Evolutionary conservation across 1,140 invertebrate species (phyloP).

Genomic region (Anoplophora glabripennis): DNA sequence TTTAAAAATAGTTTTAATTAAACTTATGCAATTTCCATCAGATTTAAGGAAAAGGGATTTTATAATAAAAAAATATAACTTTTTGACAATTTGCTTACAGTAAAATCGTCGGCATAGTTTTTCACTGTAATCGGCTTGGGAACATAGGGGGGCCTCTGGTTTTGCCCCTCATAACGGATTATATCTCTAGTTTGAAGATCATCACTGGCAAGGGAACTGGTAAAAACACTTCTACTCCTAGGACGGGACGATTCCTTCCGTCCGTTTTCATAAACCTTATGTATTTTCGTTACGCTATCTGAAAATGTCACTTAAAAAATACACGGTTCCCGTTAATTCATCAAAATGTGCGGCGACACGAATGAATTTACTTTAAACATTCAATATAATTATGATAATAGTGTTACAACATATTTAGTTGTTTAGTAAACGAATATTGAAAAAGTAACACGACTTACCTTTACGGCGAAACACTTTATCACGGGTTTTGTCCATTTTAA

Average conservation of each 20-base stretch:
- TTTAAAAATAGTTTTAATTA: too few relatives aligned
- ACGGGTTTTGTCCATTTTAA: slow-evolving; percentile 41
- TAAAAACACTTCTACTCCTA: slow-evolving; percentile 45
- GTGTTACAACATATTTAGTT: neutral
- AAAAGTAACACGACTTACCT: slow-evolving; percentile 38
- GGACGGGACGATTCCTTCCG: slow-evolving; percentile 38
- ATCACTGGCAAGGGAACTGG: slow-evolving; percentile 40
- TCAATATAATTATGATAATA: neutral
- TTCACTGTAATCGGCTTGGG: slow-evolving; percentile 43
- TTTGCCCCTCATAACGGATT: slow-evolving; percentile 39
- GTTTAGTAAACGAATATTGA: neutral
- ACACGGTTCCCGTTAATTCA: neutral
- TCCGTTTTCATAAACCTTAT: slow-evolving; percentile 34
- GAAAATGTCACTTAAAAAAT: slow-evolving; percentile 33
- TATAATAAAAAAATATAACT: neutral
- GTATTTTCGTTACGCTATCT: slow-evolving; percentile 43
- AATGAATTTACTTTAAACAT: neutral
- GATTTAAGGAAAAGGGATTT: neutral
- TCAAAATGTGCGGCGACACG: neutral
- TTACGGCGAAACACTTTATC: slow-evolving; percentile 43
- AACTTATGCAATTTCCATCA: neutral
- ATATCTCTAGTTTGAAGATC: slow-evolving; percentile 37
- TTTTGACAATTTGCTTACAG: slow-evolving; percentile 29
- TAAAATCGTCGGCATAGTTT: slow-evolving; percentile 45
- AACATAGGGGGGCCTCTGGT: slow-evolving; percentile 36